Percentiles rank a stretch among this genome's conserved stretches.
phyloP scores from a whole-genome alignment of 92 coral and sea anemone species.

The Bergia puertoricense region DNA sequence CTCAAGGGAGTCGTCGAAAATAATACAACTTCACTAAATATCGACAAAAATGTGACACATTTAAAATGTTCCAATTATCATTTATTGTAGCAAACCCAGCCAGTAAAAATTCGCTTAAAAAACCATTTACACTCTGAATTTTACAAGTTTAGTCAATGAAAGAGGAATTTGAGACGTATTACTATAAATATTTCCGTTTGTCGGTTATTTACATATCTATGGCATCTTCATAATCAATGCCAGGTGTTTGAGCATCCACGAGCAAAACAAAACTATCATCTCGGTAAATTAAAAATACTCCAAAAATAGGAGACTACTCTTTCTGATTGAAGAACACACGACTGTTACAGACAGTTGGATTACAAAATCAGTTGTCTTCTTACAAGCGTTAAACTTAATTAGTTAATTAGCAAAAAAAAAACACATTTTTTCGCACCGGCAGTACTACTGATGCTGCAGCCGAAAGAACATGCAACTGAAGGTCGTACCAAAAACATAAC shows the following conservation, averaged over 20 bases:
- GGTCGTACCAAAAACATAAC: neutral
- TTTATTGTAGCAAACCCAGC: conserved; percentile 46
- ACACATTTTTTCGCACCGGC: neutral
- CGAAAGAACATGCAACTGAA: neutral
- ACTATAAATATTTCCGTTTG: conserved; percentile 41
- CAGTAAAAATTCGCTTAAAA: conserved; percentile 43
- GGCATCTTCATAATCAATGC: conserved; percentile 12
- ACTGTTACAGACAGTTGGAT: neutral
- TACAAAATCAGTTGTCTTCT: conserved; percentile 10
- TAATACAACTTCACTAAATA: neutral
- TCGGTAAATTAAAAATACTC: neutral
- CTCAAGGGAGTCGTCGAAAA: neutral
- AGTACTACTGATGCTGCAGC: neutral
- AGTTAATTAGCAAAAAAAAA: neutral
- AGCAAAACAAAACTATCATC: conserved; percentile 4
- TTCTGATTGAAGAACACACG: neutral
- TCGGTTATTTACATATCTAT: conserved; percentile 31
- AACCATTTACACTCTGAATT: conserved; percentile 46
- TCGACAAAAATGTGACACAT: neutral
- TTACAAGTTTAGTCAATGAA: conserved; percentile 31
- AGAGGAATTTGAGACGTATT: neutral
- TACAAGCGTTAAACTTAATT: conserved; percentile 2
- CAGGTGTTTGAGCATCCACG: neutral
- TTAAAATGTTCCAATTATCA: conserved; percentile 36
- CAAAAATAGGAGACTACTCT: conserved; percentile 1